Evolutionary conservation across 1,140 invertebrate genomes (phyloP), one percentile per base, ranked within the genome.

Genomic region (Hermatobates lingyangjiaoensis): DNA sequence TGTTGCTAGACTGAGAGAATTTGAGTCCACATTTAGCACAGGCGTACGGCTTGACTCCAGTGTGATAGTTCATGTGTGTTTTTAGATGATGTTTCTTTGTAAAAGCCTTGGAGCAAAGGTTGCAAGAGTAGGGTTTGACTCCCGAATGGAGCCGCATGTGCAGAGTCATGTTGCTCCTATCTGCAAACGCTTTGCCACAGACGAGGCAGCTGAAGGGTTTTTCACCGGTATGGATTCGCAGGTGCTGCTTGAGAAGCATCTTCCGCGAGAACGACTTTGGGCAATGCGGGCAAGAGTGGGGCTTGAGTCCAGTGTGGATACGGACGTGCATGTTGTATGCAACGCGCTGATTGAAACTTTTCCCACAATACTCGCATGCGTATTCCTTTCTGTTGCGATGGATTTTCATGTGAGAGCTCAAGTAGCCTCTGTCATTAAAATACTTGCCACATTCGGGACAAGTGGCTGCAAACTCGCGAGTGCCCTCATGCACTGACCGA

Each of bases 91-190:
- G 79, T 57, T 85, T 85, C 66, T 86, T 89, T 27, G 87, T 83
- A 64, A 93, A 93, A 2, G 83, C 78, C 55, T 91, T 85, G 2
- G 80, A 75, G 61, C 89, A 94, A 1, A 87, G 64, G 1, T 75
- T 76, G 60, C 89, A 93, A 24, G 81, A 75, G 63, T 91, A 93
- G 0, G 89, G 89, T 58, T 89, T 86, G 25, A 88, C 75, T 26
- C 82, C 82, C 48, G 80, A 80, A 59, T 87, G 83, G 3, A 87
- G 64, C 50, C 81, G 68, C 54, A 80, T 75, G 66, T 87, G 83
- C 10, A 85, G 66, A 3, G 80, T 84, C 78, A 87, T 83, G 61
- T 87, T 87, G 39, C 81, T 84, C 46, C 81, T 67, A 62, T 87
- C 83, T 2, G 82, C 86, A 62, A 90, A 88, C 0, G 77, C 72